Evolutionary conservation across 2,888 invertebrate genomes (phyloP).

Genomic region (Scaptomyza cyrtandrae): DNA sequence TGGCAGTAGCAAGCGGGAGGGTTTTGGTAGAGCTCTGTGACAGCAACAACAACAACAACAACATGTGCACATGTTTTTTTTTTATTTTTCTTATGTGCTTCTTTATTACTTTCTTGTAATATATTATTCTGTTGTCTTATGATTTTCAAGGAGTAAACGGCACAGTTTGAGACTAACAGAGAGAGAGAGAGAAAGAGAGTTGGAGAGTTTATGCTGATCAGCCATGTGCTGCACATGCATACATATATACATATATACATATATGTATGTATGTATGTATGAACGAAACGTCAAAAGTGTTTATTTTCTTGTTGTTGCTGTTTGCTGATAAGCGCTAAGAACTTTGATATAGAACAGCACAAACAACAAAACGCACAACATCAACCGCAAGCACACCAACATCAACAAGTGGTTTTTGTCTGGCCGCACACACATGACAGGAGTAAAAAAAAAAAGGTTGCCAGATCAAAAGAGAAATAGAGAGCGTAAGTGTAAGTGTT

Average conservation of each 20-base stretch:
- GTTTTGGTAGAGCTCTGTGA: no score
- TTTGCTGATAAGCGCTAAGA: conserved; percentile 56
- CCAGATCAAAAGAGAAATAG: conserved; percentile 8
- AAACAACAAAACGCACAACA: conserved; percentile 21
- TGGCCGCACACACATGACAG: conserved; percentile 36
- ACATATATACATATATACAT: conserved; percentile 5
- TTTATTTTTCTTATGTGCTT: background rate
- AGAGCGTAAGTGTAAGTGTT: background rate
- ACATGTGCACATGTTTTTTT: conserved; percentile 40
- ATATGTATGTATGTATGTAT: conserved; percentile 4
- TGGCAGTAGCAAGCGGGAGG: background rate
- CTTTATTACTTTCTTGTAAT: conserved; percentile 30
- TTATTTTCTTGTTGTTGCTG: conserved; percentile 15
- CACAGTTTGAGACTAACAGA: conserved; percentile 3
- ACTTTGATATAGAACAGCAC: conserved; percentile 53
- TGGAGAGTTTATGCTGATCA: conserved; percentile 22
- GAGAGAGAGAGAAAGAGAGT: conserved; percentile 9
- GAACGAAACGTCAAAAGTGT: conserved; percentile 15
- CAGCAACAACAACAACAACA: conserved; percentile 9
- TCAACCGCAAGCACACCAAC: conserved; percentile 1
- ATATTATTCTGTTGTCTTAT: conserved; percentile 22
- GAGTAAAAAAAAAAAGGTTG: conserved; percentile 17
- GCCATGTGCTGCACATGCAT: conserved; percentile 14
- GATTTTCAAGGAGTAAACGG: conserved; percentile 3
- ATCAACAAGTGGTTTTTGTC: conserved; percentile 40